These are phyloP conservation scores for Heliornis fulica DNA, from an alignment of 2,113 vertebrate species.

Conservation along the genomic window DNA sequence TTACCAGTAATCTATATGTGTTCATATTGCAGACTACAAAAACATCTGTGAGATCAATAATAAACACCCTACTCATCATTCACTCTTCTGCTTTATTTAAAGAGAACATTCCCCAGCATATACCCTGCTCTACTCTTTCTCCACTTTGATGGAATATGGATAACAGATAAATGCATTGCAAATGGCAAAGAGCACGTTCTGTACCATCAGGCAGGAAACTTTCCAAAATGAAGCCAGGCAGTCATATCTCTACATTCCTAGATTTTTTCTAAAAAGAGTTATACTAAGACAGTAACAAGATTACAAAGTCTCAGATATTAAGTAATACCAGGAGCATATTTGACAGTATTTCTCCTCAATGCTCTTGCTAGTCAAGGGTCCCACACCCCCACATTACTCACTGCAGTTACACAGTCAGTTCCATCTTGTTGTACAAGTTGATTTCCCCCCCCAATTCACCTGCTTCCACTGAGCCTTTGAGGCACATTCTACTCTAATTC, in stretches of 20 bases:
- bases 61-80: background rate
- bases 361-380: background rate
- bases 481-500: background rate
- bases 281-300: background rate
- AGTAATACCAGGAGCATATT: background rate
- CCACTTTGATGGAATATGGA: background rate
- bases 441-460: background rate
- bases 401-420: background rate
- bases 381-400: accelerated
- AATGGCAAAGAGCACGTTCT: background rate
- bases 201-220: background rate
- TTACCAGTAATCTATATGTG: slow-evolving; percentile 58
- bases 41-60: slow-evolving; percentile 51
- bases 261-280: background rate
- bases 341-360: background rate
- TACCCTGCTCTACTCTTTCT: background rate
- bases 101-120: background rate
- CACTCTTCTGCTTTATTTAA: slow-evolving; percentile 12
- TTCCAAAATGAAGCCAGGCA: background rate
- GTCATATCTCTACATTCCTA: background rate
- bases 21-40: slow-evolving; percentile 41
- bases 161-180: background rate
- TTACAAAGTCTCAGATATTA: background rate
- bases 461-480: background rate
- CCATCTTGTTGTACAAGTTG: background rate